Evolutionary conservation across 2,888 invertebrate genomes (phyloP).

Genomic region (Ophion obscuratus): DNA sequence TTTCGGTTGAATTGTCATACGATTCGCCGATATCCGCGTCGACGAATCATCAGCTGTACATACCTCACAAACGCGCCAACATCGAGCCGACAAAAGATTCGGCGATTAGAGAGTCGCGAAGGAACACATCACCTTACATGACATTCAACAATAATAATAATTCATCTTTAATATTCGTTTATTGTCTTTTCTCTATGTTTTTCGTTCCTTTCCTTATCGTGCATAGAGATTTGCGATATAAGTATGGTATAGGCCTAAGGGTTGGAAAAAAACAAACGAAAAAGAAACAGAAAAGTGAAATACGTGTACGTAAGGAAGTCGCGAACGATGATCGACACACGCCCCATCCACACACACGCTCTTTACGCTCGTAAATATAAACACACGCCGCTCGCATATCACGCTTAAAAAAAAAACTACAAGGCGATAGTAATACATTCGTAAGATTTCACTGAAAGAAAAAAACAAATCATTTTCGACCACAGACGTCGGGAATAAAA

Average conservation of each 20-base stretch:
- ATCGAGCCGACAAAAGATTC: background rate
- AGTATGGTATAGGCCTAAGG: conserved; percentile 25
- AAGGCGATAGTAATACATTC: conserved; percentile 52
- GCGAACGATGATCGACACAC: background rate
- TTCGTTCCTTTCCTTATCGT: conserved; percentile 32
- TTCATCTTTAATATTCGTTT: conserved; percentile 57
- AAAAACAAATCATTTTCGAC: conserved; percentile 20
- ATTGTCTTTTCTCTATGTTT: conserved; percentile 59
- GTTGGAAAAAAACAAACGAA: conserved; percentile 36
- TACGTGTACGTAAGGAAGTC: conserved; percentile 17
- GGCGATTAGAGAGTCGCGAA: background rate
- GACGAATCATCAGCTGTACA: background rate
- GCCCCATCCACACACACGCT: background rate
- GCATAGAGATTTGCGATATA: conserved; percentile 34
- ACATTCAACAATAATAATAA: conserved; percentile 25
- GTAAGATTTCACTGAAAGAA: conserved; percentile 40
- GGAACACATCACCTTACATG: background rate
- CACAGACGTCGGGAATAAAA: conserved; percentile 6
- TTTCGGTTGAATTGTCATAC: background rate
- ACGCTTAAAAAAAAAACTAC: conserved; percentile 45
- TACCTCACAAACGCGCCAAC: background rate
- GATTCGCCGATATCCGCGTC: background rate
- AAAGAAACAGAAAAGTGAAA: conserved; percentile 15
- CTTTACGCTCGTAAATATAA: conserved; percentile 34
- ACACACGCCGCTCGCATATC: conserved; percentile 18